Percentiles rank a stretch among this genome's conserved stretches.
Conservation (phyloP, 2,113 vertebrate species). For the Zootoca vivipara region DNA sequence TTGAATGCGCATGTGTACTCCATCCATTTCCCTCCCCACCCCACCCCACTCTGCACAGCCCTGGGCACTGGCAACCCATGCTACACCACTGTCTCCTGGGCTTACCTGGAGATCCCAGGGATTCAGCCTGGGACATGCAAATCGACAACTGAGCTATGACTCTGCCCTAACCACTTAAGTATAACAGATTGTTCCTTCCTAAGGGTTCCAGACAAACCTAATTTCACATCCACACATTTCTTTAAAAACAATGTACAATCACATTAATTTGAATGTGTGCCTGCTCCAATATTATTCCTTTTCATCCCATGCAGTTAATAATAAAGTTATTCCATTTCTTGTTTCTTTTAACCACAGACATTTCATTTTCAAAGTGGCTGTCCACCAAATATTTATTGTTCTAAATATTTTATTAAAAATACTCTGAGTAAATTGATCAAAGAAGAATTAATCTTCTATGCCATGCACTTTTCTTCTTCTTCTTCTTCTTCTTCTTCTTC, state of each 20-base stretch:
- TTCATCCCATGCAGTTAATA: constrained; percentile 34
- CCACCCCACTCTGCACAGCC: no score
- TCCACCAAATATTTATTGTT: constrained; percentile 67
- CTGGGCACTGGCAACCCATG: no score
- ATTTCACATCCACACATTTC: constrained; percentile 38
- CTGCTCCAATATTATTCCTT: constrained; percentile 18
- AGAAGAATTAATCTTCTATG: constrained; percentile 62
- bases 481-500: constrained; percentile 37
- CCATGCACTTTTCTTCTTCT: constrained; percentile 46
- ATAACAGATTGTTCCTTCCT: constrained; percentile 13
- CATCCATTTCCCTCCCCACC: no score
- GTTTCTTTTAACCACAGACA: constrained; percentile 23
- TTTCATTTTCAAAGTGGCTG: constrained; percentile 57
- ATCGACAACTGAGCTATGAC: no score
- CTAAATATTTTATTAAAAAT: constrained; percentile 73
- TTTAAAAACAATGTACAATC: constrained; percentile 40
- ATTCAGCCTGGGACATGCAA: no score
- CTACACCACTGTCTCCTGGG: no score
- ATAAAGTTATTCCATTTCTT: constrained; percentile 42
- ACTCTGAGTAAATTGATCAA: constrained; percentile 66
- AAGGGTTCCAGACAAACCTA: background rate
- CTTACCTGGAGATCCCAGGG: no score
- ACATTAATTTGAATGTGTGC: constrained; percentile 40
- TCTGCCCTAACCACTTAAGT: background rate
- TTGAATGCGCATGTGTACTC: no score